These are phyloP conservation scores for Lepilemur ruficaudatus DNA, from an alignment of 2,797 vertebrate species.

Conservation along the genomic window DNA sequence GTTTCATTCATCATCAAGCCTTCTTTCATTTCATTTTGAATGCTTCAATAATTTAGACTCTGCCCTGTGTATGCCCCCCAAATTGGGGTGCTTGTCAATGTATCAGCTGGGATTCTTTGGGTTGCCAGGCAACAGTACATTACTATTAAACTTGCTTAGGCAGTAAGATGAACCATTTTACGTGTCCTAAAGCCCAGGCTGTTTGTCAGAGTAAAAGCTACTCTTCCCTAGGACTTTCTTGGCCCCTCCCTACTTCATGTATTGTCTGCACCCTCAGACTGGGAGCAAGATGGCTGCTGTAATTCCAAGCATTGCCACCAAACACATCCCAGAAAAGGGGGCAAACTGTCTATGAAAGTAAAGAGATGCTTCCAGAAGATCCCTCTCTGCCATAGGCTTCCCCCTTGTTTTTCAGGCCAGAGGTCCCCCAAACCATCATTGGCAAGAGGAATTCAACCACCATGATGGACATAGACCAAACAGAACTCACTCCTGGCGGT, in stretches of 20 bases:
- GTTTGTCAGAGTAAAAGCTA: not conserved
- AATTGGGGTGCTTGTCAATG: not conserved
- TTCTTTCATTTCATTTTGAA: slow-evolving; percentile 13
- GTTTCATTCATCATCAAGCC: not conserved
- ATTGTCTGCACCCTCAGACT: not conserved
- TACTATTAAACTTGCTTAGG: not conserved
- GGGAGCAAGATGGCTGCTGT: not conserved
- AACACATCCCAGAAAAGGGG: not conserved
- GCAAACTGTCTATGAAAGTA: not conserved
- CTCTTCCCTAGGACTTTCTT: not conserved
- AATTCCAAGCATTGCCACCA: not conserved
- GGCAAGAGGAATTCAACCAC: not conserved
- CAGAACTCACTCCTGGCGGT: not conserved
- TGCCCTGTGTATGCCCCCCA: not conserved
- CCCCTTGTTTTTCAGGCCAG: not conserved
- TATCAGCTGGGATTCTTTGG: not conserved
- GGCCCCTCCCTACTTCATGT: not conserved
- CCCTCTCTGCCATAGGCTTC: not conserved
- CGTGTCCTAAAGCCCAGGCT: not conserved
- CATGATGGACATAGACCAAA: not conserved
- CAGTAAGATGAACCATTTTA: not conserved
- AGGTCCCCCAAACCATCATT: not conserved
- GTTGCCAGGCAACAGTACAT: not conserved
- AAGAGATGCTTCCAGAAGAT: not conserved
- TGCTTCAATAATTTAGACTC: slow-evolving; percentile 36